Evolutionary conservation across 2,797 vertebrate species (phyloP).

Genomic region (Enteromius afrohamiltoni): DNA sequence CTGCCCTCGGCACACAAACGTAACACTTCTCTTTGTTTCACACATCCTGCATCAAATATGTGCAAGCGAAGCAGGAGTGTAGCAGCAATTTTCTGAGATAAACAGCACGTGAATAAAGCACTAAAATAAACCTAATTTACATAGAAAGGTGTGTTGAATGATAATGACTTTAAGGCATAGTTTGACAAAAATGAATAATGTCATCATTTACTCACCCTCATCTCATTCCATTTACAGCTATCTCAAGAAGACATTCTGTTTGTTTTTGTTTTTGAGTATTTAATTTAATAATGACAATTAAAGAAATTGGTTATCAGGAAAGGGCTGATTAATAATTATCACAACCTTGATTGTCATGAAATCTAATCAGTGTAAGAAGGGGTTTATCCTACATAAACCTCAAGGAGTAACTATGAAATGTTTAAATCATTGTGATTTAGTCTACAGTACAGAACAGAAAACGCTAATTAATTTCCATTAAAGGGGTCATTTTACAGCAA

Average conservation of each 20-base stretch:
- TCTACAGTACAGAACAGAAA: neutral
- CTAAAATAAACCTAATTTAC: neutral
- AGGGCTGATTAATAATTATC: neutral
- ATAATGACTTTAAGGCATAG: neutral
- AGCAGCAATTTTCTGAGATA: neutral
- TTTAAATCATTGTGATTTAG: neutral
- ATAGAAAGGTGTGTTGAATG: constrained; percentile 3
- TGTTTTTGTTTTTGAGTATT: neutral
- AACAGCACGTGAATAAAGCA: constrained; percentile 11
- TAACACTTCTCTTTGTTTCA: constrained; percentile 29
- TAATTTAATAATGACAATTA: neutral
- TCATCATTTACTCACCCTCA: neutral
- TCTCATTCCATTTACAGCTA: neutral
- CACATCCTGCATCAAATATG: neutral
- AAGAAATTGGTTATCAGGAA: neutral
- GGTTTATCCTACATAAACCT: neutral
- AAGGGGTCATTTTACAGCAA: neutral
- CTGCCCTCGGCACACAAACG: constrained; percentile 17
- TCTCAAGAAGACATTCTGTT: neutral
- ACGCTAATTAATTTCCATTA: no score
- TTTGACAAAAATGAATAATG: neutral
- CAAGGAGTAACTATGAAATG: neutral
- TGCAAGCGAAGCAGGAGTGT: constrained; percentile 10
- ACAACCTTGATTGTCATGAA: neutral
- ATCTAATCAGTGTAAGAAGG: neutral